Conservation (phyloP, 2,888 invertebrate genomes). For the Mesochorus sp. region DNA sequence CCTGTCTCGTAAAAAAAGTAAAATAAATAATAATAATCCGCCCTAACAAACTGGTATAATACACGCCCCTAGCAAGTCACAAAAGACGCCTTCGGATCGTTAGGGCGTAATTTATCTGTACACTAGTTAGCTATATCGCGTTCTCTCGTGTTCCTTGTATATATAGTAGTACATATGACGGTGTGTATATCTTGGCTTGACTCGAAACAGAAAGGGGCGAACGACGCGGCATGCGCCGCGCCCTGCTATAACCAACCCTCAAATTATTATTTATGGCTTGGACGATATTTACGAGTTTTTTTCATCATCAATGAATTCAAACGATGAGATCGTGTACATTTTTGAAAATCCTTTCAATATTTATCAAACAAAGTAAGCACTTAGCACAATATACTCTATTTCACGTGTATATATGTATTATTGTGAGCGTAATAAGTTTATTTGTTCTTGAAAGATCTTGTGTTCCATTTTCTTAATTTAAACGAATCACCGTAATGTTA, state of each 20-base stretch:
- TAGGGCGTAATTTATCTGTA: slow-evolving; percentile 68
- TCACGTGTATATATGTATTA: too few species aligned
- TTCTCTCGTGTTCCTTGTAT: slow-evolving; percentile 21
- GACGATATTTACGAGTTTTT: slow-evolving; percentile 65
- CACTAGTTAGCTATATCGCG: slow-evolving; percentile 63
- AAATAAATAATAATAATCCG: slow-evolving; percentile 62
- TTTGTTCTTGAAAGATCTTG: not conserved
- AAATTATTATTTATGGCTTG: slow-evolving; percentile 74
- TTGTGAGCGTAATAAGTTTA: too few species aligned
- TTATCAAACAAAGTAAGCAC: too few species aligned
- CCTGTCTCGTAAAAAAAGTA: slow-evolving; percentile 57
- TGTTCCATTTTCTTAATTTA: not conserved
- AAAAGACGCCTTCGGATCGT: slow-evolving; percentile 64
- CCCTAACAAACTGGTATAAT: slow-evolving; percentile 65
- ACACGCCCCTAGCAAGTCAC: slow-evolving; percentile 64
- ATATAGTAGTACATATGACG: not conserved
- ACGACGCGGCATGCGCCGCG: slow-evolving; percentile 40
- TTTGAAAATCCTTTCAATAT: slow-evolving; percentile 15
- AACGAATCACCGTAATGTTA: slow-evolving; percentile 3
- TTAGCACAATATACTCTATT: too few species aligned
- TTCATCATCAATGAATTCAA: slow-evolving; percentile 59
- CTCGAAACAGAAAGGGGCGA: slow-evolving; percentile 28
- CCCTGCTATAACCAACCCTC: slow-evolving; percentile 60
- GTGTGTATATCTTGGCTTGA: slow-evolving; percentile 8
- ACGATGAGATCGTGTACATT: slow-evolving; percentile 33